phyloP scores from a whole-genome alignment of 2,113 vertebrate genomes.

The Isurus oxyrinchus region DNA sequence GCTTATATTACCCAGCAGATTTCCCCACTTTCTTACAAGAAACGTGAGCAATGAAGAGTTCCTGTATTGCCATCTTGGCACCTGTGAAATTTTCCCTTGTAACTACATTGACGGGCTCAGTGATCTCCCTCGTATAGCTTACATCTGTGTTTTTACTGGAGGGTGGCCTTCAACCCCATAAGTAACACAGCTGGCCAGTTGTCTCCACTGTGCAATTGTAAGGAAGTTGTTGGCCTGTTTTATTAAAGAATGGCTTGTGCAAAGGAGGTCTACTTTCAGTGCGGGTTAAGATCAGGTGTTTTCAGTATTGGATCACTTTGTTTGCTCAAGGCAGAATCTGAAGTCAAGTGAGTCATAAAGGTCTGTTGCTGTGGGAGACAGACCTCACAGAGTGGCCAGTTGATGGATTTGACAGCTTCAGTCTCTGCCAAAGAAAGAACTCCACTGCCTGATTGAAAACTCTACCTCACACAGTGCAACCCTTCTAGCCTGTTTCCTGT shows the following conservation, averaged over 20 bases:
- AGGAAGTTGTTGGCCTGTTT: background rate
- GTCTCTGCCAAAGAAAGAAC: background rate
- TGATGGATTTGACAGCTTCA: background rate
- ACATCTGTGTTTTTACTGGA: background rate
- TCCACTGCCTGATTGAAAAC: background rate
- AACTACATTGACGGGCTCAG: no score
- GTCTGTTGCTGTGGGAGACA: background rate
- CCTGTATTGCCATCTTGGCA: background rate
- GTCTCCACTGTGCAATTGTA: background rate
- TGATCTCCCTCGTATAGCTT: background rate
- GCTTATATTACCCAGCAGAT: background rate
- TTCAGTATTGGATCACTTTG: background rate
- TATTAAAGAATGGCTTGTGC: background rate
- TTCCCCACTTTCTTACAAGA: background rate
- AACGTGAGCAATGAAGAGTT: background rate
- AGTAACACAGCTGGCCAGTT: background rate
- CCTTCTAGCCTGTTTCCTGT: background rate
- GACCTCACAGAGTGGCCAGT: background rate
- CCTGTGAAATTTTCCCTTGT: background rate
- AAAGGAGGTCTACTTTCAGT: background rate
- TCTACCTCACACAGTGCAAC: background rate
- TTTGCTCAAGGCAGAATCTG: background rate
- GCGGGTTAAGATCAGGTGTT: background rate
- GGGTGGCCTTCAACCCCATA: background rate
- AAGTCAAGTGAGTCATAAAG: background rate